Base-by-base conservation (phyloP, 2,888 invertebrate species). In the Willowsia nigromaculata region DNA sequence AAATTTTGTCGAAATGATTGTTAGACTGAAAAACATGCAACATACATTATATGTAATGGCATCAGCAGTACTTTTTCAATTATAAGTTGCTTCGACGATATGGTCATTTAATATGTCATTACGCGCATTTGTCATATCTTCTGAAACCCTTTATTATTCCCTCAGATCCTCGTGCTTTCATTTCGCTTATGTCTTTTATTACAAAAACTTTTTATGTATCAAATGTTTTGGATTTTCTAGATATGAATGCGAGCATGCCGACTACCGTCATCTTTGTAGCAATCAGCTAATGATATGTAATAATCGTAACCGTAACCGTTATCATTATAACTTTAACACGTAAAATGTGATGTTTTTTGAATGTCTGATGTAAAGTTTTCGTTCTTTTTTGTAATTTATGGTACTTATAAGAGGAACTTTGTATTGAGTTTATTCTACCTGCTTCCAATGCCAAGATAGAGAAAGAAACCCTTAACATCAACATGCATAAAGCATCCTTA, bases 211-310 rank as follows among this genome's bases (percentile, higher is more conserved):
- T 62, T 62, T 3, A 62, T 30, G 30, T 30, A 15, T 30, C 30
- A 62, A 62, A 62, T 62, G 27, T 15, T 30, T 62, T 30, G 15
- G 62, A 62, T 7, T 53, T 53, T 18, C n/a, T 5, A 53, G 13
- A 18, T 5, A 30, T 30, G 62, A 62, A 62, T 30, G 62, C 30
- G 15, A 30, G 30, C 30, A 62, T 30, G 62, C 62, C 62, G 62
- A 18, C 47, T 13, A 9, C 53, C 53, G 18, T 53, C 25, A 56
- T 62, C 30, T 2, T 30, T 30, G 13, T 15, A 62, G 62, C 30
- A 62, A 62, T 62, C 62, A 62, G 62, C 13, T 62, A 62, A 62
- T 62, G 62, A 62, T 25, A 62, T 30, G 62, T 62, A 62, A 62
- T 62, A 62, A 62, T 30, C 27, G 30, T 62, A 62, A 62, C 59